phyloP scores from a whole-genome alignment of 1,140 invertebrate species.

The Lordiphosa collinella region DNA sequence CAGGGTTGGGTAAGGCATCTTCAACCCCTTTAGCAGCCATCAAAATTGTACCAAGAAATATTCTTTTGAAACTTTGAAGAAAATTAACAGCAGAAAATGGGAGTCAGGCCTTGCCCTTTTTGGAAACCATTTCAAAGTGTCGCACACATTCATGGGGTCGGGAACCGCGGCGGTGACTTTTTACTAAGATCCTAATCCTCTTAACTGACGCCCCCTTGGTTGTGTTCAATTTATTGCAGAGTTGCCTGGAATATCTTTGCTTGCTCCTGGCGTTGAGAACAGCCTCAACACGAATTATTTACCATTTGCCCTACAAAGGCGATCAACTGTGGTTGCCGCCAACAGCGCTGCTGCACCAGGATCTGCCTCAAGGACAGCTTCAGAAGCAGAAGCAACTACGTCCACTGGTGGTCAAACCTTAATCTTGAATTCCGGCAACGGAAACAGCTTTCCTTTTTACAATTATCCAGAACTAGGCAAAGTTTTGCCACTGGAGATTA shows the following conservation, averaged over 20 bases:
- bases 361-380: slow-evolving; percentile 40
- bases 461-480: slow-evolving; percentile 18
- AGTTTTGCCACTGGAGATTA: slow-evolving; percentile 10
- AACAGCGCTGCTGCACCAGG: slow-evolving; percentile 41
- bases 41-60: too few species aligned
- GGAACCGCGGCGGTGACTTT: too few species aligned
- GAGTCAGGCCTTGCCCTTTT: too few species aligned
- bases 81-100: too few species aligned
- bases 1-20: too few species aligned
- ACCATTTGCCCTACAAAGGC: slow-evolving; percentile 62
- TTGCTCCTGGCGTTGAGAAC: slow-evolving; percentile 43
- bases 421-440: slow-evolving; percentile 22
- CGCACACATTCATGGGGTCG: too few species aligned
- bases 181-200: too few species aligned
- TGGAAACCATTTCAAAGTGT: too few species aligned
- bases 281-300: slow-evolving; percentile 78
- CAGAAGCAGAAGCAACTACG: slow-evolving; percentile 3
- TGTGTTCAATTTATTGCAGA: slow-evolving; percentile 6
- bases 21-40: too few species aligned
- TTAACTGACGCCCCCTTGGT: background rate
- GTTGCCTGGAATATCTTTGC: background rate
- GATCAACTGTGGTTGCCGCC: slow-evolving; percentile 67
- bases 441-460: slow-evolving; percentile 16
- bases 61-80: too few species aligned
- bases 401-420: slow-evolving; percentile 20